phyloP scores from a whole-genome alignment of 1,140 invertebrate species.

The Hydropsyche tenuis region DNA sequence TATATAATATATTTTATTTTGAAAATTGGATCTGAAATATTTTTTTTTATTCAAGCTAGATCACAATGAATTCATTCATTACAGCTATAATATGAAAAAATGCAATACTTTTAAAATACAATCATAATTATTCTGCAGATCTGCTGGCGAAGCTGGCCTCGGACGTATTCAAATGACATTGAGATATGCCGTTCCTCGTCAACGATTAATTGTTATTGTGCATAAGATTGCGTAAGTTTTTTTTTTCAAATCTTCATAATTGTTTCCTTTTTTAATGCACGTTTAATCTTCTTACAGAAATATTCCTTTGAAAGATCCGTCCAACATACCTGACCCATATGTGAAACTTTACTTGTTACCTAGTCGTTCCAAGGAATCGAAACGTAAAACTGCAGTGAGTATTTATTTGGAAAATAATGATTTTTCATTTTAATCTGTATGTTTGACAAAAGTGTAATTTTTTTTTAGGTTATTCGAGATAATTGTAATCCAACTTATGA shows the following conservation, averaged over 20 bases:
- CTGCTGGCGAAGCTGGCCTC: slow-evolving; percentile 71
- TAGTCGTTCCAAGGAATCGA: slow-evolving; percentile 84
- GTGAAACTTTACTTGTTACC: slow-evolving; percentile 92
- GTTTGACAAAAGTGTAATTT: slow-evolving; percentile 4
- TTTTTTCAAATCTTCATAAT: slow-evolving; percentile 17
- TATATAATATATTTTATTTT: too few species aligned
- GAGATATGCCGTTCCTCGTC: slow-evolving; percentile 82
- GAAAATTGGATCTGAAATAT: too few species aligned
- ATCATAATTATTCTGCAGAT: slow-evolving; percentile 53
- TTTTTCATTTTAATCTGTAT: not conserved
- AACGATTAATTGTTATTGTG: slow-evolving; percentile 81
- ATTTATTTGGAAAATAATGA: slow-evolving; percentile 9
- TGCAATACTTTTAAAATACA: not conserved
- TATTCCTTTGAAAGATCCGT: slow-evolving; percentile 84
- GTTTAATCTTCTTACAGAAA: slow-evolving; percentile 70
- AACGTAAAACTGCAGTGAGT: slow-evolving; percentile 84
- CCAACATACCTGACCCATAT: slow-evolving; percentile 92
- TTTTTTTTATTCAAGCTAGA: too few species aligned
- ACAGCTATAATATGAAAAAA: not conserved
- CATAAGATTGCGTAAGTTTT: slow-evolving; percentile 86
- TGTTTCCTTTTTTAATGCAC: too few species aligned
- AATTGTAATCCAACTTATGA: slow-evolving; percentile 91
- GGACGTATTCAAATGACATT: slow-evolving; percentile 86
- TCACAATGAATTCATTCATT: too few species aligned
- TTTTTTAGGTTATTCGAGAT: slow-evolving; percentile 77